A percentile compares a stretch with the other conserved stretches of the same genome.
These are phyloP conservation scores for Idaea straminata DNA, from an alignment of 2,888 invertebrate genomes.

Conservation along the genomic window DNA sequence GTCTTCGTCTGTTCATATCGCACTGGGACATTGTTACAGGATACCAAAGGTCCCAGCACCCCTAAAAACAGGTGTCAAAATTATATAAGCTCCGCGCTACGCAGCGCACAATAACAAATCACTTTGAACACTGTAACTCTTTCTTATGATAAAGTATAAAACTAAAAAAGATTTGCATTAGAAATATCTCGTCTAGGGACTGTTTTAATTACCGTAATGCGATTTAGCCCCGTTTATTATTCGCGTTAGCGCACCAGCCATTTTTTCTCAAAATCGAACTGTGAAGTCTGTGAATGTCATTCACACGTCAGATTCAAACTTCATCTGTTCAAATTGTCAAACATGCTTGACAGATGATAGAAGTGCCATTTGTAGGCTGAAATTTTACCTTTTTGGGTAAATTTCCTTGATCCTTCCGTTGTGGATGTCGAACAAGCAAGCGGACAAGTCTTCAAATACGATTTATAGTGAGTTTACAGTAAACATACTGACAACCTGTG, in stretches of 20 bases:
- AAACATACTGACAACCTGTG: too few relatives aligned
- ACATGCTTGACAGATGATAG: neutral
- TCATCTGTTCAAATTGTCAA: slow-evolving; percentile 1
- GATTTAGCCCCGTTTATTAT: slow-evolving; percentile 78
- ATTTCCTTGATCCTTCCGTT: too few relatives aligned
- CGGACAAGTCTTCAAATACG: neutral
- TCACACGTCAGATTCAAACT: slow-evolving; percentile 12
- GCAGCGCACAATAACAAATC: slow-evolving; percentile 39
- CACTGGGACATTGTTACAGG: slow-evolving; percentile 68
- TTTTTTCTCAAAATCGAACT: slow-evolving; percentile 65
- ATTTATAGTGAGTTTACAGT: too few relatives aligned
- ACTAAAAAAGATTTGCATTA: neutral
- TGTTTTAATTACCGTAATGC: slow-evolving; percentile 80
- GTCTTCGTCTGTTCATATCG: slow-evolving; percentile 83
- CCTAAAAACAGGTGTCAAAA: slow-evolving; percentile 74
- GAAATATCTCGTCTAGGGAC: neutral
- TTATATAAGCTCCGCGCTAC: slow-evolving; percentile 63
- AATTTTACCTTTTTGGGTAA: too few relatives aligned
- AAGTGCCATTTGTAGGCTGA: neutral
- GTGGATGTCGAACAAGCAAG: neutral
- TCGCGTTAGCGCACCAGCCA: slow-evolving; percentile 87
- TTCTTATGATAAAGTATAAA: neutral
- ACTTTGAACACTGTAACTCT: slow-evolving; percentile 6
- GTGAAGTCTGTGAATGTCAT: slow-evolving; percentile 1
- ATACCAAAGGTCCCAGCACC: slow-evolving; percentile 68